Conservation (phyloP, 2,113 vertebrate species). For the Arizona elegans region DNA sequence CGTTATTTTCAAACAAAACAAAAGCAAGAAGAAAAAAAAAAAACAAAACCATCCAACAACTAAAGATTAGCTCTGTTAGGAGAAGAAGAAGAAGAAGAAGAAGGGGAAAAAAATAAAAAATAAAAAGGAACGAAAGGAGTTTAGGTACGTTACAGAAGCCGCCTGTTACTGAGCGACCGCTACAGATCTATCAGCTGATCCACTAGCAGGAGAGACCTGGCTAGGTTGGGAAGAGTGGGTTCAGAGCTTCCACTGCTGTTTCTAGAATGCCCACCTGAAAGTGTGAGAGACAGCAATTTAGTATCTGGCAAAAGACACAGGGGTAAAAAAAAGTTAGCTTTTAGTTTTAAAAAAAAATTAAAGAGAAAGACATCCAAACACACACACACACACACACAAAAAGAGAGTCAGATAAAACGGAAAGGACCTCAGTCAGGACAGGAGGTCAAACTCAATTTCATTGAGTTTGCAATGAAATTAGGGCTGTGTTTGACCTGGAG, state of each 20-base stretch:
- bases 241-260: conserved; percentile 99
- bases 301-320: conserved; percentile 66
- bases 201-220: conserved; percentile 99
- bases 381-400: conserved; percentile 7
- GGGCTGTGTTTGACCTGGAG: too few species aligned
- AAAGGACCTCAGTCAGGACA: background rate
- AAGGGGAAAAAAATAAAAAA: background rate
- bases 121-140: conserved; percentile 48
- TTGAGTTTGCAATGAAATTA: too few species aligned
- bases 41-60: conserved; percentile 46
- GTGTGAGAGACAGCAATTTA: conserved; percentile 86
- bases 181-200: conserved; percentile 99
- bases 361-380: conserved; percentile 55
- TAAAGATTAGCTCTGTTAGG: conserved; percentile 66
- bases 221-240: conserved; percentile 98
- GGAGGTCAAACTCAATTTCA: too few species aligned
- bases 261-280: conserved; percentile 97
- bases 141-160: conserved; percentile 74
- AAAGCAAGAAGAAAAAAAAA: conserved; percentile 34
- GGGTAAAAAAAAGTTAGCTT: conserved; percentile 59
- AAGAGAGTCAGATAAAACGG: background rate
- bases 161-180: conserved; percentile 79
- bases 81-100: conserved; percentile 41
- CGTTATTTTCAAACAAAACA: conserved; percentile 22
- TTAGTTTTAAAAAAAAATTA: background rate